These are phyloP conservation scores for Natrix natrix DNA, from an alignment of 2,797 vertebrate species.

Conservation along the genomic window DNA sequence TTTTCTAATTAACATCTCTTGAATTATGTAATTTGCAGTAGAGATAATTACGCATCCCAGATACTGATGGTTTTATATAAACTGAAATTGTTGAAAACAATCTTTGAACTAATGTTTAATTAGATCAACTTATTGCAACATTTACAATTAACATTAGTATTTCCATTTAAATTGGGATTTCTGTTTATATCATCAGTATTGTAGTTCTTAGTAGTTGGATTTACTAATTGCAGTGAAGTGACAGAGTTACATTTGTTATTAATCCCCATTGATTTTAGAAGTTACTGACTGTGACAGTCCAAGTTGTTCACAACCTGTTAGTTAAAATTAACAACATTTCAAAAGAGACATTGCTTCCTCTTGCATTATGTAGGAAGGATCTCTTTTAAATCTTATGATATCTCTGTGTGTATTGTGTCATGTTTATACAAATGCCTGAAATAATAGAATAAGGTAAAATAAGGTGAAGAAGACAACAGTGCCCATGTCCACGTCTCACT, in stretches of 20 bases:
- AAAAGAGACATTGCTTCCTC: not conserved
- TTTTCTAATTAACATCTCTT: not conserved
- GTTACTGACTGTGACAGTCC: not conserved
- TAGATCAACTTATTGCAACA: not conserved
- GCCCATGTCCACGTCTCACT: not conserved
- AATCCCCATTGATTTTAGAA: not conserved
- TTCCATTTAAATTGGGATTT: not conserved
- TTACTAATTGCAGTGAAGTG: not conserved
- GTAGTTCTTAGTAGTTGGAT: not conserved
- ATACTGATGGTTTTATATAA: not conserved
- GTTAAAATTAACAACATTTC: not conserved
- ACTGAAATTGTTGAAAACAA: not conserved
- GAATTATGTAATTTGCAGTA: not conserved
- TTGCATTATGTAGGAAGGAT: not conserved
- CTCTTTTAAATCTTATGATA: not conserved
- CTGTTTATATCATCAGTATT: not conserved
- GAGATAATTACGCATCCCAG: too few species aligned
- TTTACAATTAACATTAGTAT: not conserved
- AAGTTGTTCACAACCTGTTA: not conserved
- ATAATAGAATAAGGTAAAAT: not conserved
- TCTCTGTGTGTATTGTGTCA: not conserved
- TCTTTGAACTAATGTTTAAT: not conserved
- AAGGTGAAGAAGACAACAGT: not conserved
- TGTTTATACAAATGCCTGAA: not conserved
- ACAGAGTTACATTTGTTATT: not conserved